Conservation (phyloP, 2,888 invertebrate genomes). For the Hanleya hanleyi region DNA sequence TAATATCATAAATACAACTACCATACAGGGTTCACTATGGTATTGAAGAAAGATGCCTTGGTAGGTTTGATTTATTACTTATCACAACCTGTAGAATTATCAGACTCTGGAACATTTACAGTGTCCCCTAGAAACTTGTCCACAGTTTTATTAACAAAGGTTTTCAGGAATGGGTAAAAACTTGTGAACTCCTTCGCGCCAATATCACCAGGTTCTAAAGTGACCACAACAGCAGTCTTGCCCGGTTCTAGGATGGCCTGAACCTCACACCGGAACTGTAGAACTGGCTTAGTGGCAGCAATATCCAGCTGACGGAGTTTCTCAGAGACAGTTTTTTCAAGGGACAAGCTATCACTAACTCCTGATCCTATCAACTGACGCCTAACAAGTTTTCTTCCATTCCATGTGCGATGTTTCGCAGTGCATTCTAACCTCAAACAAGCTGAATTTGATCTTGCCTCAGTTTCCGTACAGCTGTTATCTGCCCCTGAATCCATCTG, state of each 20-base stretch:
- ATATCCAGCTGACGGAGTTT: slow-evolving; percentile 12
- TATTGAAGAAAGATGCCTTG: too few species aligned
- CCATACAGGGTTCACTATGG: too few species aligned
- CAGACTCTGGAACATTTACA: too few species aligned
- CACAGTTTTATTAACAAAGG: slow-evolving; percentile 24
- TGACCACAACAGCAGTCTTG: slow-evolving; percentile 15
- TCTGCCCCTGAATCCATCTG: too few species aligned
- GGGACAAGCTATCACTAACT: slow-evolving; percentile 14
- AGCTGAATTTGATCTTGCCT: too few species aligned
- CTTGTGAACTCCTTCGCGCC: slow-evolving; percentile 31
- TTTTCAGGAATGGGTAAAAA: slow-evolving; percentile 33
- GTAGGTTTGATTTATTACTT: too few species aligned
- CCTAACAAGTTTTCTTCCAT: slow-evolving; percentile 29
- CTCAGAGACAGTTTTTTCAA: slow-evolving; percentile 32
- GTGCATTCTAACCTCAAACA: slow-evolving; percentile 19
- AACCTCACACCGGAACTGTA: slow-evolving; percentile 13
- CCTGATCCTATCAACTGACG: slow-evolving; percentile 36
- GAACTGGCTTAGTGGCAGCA: neutral
- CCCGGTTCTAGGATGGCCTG: slow-evolving; percentile 9
- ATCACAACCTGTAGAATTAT: too few species aligned
- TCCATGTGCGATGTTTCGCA: slow-evolving; percentile 25
- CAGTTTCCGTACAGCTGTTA: too few species aligned
- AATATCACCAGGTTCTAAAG: slow-evolving; percentile 8
- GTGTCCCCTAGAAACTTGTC: slow-evolving; percentile 17
- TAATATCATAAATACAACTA: too few species aligned